Evolutionary conservation across 2,113 vertebrate species (phyloP).

Genomic region (Chloropsis hardwickii): DNA sequence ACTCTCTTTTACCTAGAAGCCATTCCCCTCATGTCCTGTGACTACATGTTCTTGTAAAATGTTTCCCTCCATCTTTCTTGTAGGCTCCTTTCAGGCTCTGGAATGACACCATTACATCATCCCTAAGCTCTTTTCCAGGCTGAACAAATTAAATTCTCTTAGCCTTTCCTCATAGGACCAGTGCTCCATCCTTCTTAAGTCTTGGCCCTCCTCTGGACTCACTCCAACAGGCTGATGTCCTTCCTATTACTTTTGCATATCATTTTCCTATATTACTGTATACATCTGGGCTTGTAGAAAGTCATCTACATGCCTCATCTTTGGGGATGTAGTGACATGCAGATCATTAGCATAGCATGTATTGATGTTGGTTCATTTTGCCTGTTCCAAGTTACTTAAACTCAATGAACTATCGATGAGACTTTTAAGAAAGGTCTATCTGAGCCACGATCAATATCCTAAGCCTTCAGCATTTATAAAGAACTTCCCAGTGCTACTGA

Average conservation of each 20-base stretch:
- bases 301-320: not conserved
- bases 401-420: not conserved
- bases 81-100: not conserved
- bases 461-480: not conserved
- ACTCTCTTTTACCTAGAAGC: not conserved
- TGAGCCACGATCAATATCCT: not conserved
- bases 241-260: not conserved
- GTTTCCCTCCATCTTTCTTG: not conserved
- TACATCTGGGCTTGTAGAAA: not conserved
- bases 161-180: not conserved
- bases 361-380: not conserved
- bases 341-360: not conserved
- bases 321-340: not conserved
- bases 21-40: not conserved
- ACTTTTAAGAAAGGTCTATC: not conserved
- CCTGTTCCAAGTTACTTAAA: not conserved
- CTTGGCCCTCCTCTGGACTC: not conserved
- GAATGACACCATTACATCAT: not conserved
- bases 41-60: not conserved
- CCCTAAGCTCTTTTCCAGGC: not conserved
- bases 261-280: not conserved
- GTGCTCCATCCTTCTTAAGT: not conserved
- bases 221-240: not conserved
- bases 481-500: not conserved
- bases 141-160: not conserved